These are phyloP conservation scores for Orestias chungarensis DNA, from an alignment of 2,797 vertebrate species.

Conservation along the genomic window DNA sequence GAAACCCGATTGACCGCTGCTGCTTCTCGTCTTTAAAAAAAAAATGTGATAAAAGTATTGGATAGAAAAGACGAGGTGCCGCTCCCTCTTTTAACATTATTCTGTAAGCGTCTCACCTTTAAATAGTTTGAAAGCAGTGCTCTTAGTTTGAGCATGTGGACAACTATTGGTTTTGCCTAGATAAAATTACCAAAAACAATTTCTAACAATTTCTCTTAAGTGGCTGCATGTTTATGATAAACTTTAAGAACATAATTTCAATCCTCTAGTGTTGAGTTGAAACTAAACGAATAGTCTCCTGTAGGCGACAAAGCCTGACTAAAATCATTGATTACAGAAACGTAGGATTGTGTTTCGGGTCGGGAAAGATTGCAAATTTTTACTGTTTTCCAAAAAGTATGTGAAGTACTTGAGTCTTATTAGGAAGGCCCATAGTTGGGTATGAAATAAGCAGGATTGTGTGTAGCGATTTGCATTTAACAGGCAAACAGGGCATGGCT, in stretches of 20 bases:
- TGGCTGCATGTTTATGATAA: neutral
- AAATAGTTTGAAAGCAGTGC: neutral
- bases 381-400: neutral
- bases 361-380: too few species aligned
- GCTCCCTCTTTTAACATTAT: too few species aligned
- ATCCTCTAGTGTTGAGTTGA: neutral
- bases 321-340: too few species aligned
- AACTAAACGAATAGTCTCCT: neutral
- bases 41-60: neutral
- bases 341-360: too few species aligned
- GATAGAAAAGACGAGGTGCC: too few species aligned
- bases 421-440: neutral
- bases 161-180: neutral
- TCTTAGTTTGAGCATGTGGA: neutral
- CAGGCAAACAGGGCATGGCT: neutral
- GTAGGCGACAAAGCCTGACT: too few species aligned
- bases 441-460: neutral
- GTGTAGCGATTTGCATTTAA: neutral
- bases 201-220: too few species aligned
- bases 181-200: too few species aligned
- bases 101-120: neutral
- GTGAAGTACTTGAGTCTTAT: neutral
- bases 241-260: neutral
- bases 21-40: neutral
- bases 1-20: neutral